Base-by-base conservation (phyloP, 2,797 vertebrate species). In the Mus minutoides region DNA sequence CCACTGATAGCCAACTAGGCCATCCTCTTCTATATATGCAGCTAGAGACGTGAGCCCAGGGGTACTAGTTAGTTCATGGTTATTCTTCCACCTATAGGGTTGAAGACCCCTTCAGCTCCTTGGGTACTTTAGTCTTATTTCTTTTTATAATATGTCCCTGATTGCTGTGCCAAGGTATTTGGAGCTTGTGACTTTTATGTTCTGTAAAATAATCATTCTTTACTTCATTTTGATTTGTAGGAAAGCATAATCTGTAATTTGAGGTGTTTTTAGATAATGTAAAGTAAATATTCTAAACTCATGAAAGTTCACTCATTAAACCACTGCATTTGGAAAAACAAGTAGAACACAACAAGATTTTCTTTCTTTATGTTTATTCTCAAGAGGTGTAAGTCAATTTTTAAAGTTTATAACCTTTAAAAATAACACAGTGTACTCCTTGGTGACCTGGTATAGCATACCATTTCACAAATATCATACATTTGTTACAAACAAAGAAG, bases 61-160 rank as follows among this genome's bases (percentile, higher is more conserved):
- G n/a, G n/a, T n/a, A n/a, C n/a, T n/a, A n/a, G n/a, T n/a, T n/a
- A n/a, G n/a, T n/a, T n/a, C n/a, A n/a, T n/a, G n/a, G n/a, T n/a
- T n/a, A n/a, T n/a, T n/a, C n/a, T n/a, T n/a, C n/a, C n/a, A n/a
- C n/a, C n/a, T n/a, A n/a, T n/a, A n/a, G n/a, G n/a, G n/a, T n/a
- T n/a, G n/a, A n/a, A n/a, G n/a, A n/a, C n/a, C n/a, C n/a, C n/a
- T n/a, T n/a, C n/a, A n/a, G n/a, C n/a, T n/a, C n/a, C n/a, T n/a
- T n/a, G n/a, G n/a, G n/a, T n/a, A n/a, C n/a, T n/a, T 88, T 46
- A 60, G 34, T 75, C 24, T 77, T 54, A 49, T 78, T 92, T 97
- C 87, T 90, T 16, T 94, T 94, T n/a, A 58, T 62, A 60, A 16
- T 69, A 52, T 93, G 92, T 92, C 83, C 87, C 8, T 88, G 76